A percentile compares a stretch with the other conserved stretches of the same genome.
Conservation (phyloP, 2,113 vertebrate species). For the human (Homo sapiens) region GRCh38 chr2:9649001-9649500, state of each 20-base stretch:
- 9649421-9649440: too few species aligned
- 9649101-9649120: neutral
- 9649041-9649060: accelerated
- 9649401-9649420: too few species aligned
- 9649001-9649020: neutral
- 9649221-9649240: neutral
- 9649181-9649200: neutral
- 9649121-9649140: neutral
- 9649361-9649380: too few species aligned
- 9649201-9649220: neutral
- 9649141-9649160: neutral
- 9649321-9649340: neutral
- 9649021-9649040: neutral
- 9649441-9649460: too few species aligned
- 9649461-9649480: too few species aligned
- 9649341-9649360: neutral
- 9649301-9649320: neutral
- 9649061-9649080: too few species aligned
- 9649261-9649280: neutral
- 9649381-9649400: neutral
- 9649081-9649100: neutral
- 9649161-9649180: neutral
- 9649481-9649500: too few species aligned
- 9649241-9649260: neutral
- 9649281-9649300: neutral